Evolutionary conservation across 2,888 invertebrate genomes (phyloP), one percentile per base, ranked within the genome.

Genomic region (Micoletzkya japonica): DNA sequence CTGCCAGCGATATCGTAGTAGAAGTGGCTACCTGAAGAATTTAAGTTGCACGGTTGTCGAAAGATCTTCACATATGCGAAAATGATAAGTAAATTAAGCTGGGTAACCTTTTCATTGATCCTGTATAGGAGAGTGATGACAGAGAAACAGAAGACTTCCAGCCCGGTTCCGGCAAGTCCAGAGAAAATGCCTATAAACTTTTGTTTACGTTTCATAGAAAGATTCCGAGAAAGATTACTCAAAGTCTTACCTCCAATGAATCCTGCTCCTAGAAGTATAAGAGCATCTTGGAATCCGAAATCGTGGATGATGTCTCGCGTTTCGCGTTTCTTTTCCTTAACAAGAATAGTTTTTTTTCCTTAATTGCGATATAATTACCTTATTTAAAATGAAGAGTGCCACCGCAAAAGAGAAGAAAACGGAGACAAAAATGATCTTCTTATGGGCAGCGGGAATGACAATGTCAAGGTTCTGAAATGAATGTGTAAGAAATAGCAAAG

Each of bases 81-180:
- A n/a, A n/a, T n/a, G n/a, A n/a, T n/a, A n/a, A n/a, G n/a, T n/a
- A n/a, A n/a, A n/a, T n/a, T n/a, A n/a, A n/a, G n/a, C n/a, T 20
- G 44, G 10, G 26, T 17, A 6, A 59, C 69, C 69, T 58, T 59
- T 10, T 59, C 58, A 32, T 69, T 69, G 26, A 69, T 69, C 2
- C 77, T 70, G 63, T 78, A 79, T 2, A 73, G 69, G 6, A 79
- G 72, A 4, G 79, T 80, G 32, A 79, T 70, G 4, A 83, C 70
- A 26, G 81, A 80, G 73, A 82, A 82, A 6, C 74, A 75, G 68
- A 79, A 79, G 24, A 85, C 82, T 70, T 84, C 84, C n/a, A 85
- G 76, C 1, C 85, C 84, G 44, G 72, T 74, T n/a, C 84, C 84
- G n/a, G 82, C 74, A 37, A 85, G 77, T 6, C 84, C 78, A 26